These are phyloP conservation scores for Listrodromus nycthemerus DNA, from an alignment of 2,888 invertebrate genomes.

Conservation along the genomic window DNA sequence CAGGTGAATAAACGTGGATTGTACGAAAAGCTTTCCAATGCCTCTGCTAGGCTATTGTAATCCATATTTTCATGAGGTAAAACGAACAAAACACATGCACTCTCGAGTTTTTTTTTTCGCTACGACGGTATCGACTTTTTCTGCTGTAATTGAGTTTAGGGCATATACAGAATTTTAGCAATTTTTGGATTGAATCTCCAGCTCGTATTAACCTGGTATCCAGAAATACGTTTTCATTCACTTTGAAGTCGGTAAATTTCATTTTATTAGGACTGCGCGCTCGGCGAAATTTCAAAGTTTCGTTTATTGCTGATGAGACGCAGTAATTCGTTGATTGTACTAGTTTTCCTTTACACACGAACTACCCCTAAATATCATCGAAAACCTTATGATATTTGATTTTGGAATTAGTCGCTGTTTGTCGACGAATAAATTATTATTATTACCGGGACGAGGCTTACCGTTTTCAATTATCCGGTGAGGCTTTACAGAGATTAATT, in stretches of 20 bases:
- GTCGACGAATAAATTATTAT: neutral
- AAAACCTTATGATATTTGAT: slow-evolving; percentile 2
- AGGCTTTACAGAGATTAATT: neutral
- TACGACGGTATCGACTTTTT: neutral
- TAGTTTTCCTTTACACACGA: neutral
- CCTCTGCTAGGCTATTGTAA: slow-evolving; percentile 12
- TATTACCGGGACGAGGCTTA: neutral
- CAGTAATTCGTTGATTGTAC: neutral
- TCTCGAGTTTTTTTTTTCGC: neutral
- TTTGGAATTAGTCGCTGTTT: neutral
- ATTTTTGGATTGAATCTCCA: neutral
- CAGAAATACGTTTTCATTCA: neutral
- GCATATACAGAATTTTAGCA: neutral
- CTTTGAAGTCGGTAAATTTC: neutral
- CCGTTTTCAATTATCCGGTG: neutral
- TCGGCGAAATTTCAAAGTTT: neutral
- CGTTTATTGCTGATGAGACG: neutral
- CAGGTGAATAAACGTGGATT: slow-evolving; percentile 6
- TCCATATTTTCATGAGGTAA: neutral
- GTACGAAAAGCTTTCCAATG: slow-evolving; percentile 13
- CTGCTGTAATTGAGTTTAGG: neutral
- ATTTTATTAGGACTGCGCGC: neutral
- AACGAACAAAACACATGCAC: neutral
- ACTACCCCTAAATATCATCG: neutral
- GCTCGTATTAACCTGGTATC: neutral